These are phyloP conservation scores for Phyllostomus discolor DNA, from an alignment of 2,113 vertebrate genomes.

Conservation along the genomic window DNA sequence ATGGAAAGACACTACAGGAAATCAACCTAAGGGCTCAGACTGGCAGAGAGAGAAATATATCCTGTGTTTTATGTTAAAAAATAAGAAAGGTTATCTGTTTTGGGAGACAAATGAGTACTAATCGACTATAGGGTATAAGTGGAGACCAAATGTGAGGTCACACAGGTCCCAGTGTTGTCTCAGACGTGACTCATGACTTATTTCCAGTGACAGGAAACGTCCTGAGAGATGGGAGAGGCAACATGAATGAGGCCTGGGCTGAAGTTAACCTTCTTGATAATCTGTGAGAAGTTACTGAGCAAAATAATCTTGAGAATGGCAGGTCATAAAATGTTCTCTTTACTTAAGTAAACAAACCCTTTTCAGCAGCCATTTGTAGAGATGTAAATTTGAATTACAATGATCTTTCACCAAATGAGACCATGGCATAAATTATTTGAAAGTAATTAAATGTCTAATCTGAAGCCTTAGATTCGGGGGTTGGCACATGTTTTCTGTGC, in stretches of 20 bases:
- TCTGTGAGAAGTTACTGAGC: not conserved
- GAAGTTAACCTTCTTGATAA: not conserved
- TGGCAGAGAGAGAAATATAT: not conserved
- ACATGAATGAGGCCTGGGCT: not conserved
- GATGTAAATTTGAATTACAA: not conserved
- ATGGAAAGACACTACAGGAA: not conserved
- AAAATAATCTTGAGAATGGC: not conserved
- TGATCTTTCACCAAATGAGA: not conserved
- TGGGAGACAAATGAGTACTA: not conserved
- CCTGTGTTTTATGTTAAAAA: not conserved
- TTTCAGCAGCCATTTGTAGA: not conserved
- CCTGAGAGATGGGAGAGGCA: not conserved
- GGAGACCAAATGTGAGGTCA: not conserved
- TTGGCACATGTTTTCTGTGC: not conserved
- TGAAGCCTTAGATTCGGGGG: not conserved
- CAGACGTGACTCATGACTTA: not conserved
- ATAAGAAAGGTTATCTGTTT: not conserved
- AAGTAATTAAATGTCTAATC: not conserved
- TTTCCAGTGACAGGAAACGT: not conserved
- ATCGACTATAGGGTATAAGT: not conserved
- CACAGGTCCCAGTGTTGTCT: not conserved
- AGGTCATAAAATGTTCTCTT: not conserved
- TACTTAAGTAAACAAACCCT: not conserved
- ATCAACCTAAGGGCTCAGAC: not conserved
- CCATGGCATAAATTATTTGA: not conserved